Percentiles rank a stretch among this genome's conserved stretches.
phyloP scores from a whole-genome alignment of 2,888 invertebrate species.

The Latrodectus elegans region DNA sequence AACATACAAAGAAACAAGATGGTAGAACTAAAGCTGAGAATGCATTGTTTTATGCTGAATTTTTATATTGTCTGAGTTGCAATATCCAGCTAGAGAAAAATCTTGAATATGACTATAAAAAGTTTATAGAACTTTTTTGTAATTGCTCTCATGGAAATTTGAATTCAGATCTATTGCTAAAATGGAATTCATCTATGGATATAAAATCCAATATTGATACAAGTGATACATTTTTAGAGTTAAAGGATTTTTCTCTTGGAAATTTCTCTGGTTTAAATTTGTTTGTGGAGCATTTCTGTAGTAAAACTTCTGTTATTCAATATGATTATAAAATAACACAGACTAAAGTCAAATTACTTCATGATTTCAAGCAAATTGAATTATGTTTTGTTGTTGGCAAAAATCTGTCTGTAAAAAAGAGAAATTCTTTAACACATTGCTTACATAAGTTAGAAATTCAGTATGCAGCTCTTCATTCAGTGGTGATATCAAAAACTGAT shows the following conservation, averaged over 20 bases:
- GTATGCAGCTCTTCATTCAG: constrained; percentile 29
- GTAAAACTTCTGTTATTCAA: constrained; percentile 17
- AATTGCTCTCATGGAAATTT: not conserved
- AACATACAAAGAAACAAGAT: not conserved
- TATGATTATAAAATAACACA: constrained; percentile 61
- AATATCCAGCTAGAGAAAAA: constrained; percentile 15
- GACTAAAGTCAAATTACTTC: constrained; percentile 43
- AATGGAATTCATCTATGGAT: constrained; percentile 5
- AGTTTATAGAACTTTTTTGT: constrained; percentile 39
- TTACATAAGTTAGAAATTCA: constrained; percentile 36
- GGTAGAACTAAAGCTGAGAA: constrained; percentile 19
- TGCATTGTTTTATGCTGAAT: constrained; percentile 27
- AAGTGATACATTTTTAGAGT: not conserved
- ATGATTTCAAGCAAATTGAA: constrained; percentile 44
- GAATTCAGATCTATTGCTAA: constrained; percentile 19
- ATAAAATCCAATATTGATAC: constrained; percentile 11
- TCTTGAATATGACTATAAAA: constrained; percentile 6
- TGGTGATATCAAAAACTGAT: constrained; percentile 32
- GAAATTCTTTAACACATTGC: constrained; percentile 28
- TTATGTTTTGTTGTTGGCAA: constrained; percentile 60
- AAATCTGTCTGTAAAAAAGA: constrained; percentile 9
- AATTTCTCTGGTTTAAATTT: constrained; percentile 62
- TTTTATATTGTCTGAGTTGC: constrained; percentile 21
- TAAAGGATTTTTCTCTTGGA: constrained; percentile 62
- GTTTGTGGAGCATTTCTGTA: constrained; percentile 67